Percentiles rank a stretch among this genome's conserved stretches.
These are phyloP conservation scores for Montipora cactus DNA, from an alignment of 64 coral and sea anemone species.

Conservation along the genomic window DNA sequence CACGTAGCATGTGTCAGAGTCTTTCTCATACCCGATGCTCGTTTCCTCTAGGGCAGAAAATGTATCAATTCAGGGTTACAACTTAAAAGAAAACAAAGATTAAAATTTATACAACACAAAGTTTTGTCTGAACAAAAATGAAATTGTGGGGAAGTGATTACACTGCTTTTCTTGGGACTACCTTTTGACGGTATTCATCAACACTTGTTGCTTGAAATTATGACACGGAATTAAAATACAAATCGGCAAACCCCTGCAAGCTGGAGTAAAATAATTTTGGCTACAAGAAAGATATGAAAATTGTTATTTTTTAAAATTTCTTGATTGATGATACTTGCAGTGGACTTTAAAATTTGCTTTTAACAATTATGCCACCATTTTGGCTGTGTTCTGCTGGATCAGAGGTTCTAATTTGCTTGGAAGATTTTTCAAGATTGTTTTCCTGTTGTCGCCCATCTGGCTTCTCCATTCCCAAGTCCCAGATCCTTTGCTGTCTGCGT, in stretches of 20 bases:
- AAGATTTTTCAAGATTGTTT: slow-evolving; percentile 25
- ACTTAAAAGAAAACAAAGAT: slow-evolving; percentile 22
- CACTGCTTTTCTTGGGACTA: not conserved
- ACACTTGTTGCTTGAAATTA: slow-evolving; percentile 10
- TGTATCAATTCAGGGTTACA: slow-evolving; percentile 60
- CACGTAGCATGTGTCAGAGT: not conserved
- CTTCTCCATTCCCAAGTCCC: slow-evolving; percentile 49
- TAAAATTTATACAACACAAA: too few species aligned
- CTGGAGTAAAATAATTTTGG: too few species aligned
- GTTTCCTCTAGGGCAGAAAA: slow-evolving; percentile 52
- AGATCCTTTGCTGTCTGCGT: slow-evolving; percentile 33
- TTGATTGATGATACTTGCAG: not conserved
- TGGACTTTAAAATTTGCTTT: not conserved
- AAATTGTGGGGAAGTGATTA: too few species aligned
- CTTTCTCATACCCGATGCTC: slow-evolving; percentile 58
- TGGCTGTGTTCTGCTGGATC: not conserved
- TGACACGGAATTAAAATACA: slow-evolving; percentile 27
- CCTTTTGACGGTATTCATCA: slow-evolving; percentile 31
- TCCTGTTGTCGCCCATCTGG: slow-evolving; percentile 25
- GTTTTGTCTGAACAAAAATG: not conserved
- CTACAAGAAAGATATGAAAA: not conserved
- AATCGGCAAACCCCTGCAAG: too few species aligned
- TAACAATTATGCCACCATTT: slow-evolving; percentile 44
- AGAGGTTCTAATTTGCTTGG: not conserved
- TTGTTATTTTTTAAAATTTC: not conserved